A percentile compares a stretch with the other conserved stretches of the same genome.
These are phyloP conservation scores for Pluvialis apricaria DNA, from an alignment of 2,113 vertebrate species.

Conservation along the genomic window DNA sequence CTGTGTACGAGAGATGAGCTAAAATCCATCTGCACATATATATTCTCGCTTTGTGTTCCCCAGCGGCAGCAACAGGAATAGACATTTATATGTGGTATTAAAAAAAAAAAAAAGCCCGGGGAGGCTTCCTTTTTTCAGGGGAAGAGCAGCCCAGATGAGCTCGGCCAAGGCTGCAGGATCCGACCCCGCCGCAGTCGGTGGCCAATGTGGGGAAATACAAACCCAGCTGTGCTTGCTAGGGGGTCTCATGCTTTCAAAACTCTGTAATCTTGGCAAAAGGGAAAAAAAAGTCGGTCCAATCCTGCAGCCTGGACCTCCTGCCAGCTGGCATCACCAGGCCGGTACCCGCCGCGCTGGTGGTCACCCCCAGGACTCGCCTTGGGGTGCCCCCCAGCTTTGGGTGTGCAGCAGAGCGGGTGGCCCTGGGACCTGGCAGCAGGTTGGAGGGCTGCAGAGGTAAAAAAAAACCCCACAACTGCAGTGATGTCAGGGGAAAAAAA, in stretches of 20 bases:
- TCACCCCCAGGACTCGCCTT: neutral
- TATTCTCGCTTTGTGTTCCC: neutral
- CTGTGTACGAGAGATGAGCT: fast-evolving
- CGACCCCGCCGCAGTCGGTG: fast-evolving
- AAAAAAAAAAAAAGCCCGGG: no score
- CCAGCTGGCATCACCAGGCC: neutral
- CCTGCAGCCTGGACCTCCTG: neutral
- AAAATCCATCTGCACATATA: neutral
- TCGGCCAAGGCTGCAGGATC: neutral
- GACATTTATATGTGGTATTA: neutral
- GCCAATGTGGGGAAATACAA: neutral
- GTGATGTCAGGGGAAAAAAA: neutral
- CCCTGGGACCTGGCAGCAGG: fast-evolving
- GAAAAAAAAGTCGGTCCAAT: neutral
- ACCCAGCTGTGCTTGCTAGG: neutral
- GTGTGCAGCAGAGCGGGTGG: neutral
- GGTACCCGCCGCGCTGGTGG: fast-evolving
- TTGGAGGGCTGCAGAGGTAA: neutral
- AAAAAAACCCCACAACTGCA: neutral
- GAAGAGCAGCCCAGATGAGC: neutral
- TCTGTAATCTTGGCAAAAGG: neutral
- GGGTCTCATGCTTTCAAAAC: neutral
- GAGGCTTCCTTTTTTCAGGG: neutral
- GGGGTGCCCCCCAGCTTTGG: neutral
- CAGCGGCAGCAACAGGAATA: neutral